Percentiles rank a stretch among this genome's conserved stretches.
Evolutionary conservation across 35 echinoderm and acorn worm genomes (phyloP).

Genomic region (Stichopus chloronotus): DNA sequence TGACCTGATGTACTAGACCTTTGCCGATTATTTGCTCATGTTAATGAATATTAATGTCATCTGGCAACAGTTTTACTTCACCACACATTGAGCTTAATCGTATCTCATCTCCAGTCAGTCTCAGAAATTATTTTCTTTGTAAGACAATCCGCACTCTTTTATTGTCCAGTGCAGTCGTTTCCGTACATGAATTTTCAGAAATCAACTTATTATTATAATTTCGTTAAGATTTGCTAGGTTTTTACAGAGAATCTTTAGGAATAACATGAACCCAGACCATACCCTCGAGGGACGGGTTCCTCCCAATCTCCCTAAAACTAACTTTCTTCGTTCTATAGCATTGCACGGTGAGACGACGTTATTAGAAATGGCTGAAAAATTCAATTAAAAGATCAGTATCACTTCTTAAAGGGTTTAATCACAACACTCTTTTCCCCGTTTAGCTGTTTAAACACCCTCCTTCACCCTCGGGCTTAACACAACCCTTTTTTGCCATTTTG

Average conservation of each 20-base stretch:
- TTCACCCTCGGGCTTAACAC: conserved; percentile 49
- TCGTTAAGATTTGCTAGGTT: conserved; percentile 12
- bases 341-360: conserved; percentile 23
- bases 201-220: conserved; percentile 27
- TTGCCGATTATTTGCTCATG: no score
- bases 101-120: no score
- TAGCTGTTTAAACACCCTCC: conserved; percentile 54
- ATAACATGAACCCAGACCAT: conserved; percentile 20
- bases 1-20: no score
- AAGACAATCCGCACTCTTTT: not conserved
- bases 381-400: conserved; percentile 55
- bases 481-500: conserved; percentile 53
- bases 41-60: no score
- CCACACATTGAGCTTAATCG: no score
- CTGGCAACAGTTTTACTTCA: no score
- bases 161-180: not conserved
- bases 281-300: conserved; percentile 16
- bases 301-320: conserved; percentile 2
- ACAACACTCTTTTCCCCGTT: conserved; percentile 43
- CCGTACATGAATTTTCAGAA: not conserved
- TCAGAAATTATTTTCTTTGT: not conserved
- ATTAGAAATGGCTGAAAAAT: conserved; percentile 44
- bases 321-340: conserved; percentile 28
- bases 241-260: conserved; percentile 45
- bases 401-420: conserved; percentile 54